Conservation (phyloP, 2,888 invertebrate genomes). For the Gisinianus flammeolus region DNA sequence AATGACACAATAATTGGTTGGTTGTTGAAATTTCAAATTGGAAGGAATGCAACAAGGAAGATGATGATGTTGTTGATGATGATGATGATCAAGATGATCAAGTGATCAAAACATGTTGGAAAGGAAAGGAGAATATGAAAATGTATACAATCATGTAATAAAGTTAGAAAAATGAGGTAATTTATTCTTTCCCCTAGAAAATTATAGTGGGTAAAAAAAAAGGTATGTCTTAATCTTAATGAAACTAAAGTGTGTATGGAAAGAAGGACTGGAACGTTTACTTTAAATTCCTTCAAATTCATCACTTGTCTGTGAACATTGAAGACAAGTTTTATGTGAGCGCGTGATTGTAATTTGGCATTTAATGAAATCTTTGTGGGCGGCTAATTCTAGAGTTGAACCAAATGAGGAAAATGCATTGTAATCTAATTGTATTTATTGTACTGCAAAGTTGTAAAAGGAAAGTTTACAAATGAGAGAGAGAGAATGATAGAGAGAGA, state of each 20-base stretch:
- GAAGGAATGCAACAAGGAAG: too few relatives aligned
- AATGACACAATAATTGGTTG: too few relatives aligned
- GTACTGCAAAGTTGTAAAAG: not conserved
- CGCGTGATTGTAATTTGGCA: slow-evolving; percentile 36
- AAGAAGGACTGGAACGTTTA: too few relatives aligned
- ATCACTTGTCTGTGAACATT: slow-evolving; percentile 25
- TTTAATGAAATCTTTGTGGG: slow-evolving; percentile 35
- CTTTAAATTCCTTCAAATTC: slow-evolving; percentile 30
- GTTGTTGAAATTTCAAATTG: too few relatives aligned
- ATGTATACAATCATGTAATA: slow-evolving; percentile 21
- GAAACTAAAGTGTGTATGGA: too few relatives aligned
- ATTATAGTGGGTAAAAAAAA: slow-evolving; percentile 10
- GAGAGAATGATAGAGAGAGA: slow-evolving; percentile 1
- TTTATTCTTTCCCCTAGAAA: slow-evolving; percentile 20
- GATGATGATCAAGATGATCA: too few relatives aligned
- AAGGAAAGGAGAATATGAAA: too few relatives aligned
- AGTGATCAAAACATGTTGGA: too few relatives aligned
- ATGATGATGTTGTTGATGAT: too few relatives aligned
- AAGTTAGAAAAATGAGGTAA: slow-evolving; percentile 22
- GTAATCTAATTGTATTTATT: slow-evolving; percentile 23
- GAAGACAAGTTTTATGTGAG: not conserved
- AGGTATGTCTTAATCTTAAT: too few relatives aligned
- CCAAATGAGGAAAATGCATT: slow-evolving; percentile 12
- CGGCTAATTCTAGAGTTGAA: slow-evolving; percentile 13
- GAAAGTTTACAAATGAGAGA: not conserved